phyloP scores from a whole-genome alignment of 2,888 invertebrate genomes.

The Tolmerus cingulatus region DNA sequence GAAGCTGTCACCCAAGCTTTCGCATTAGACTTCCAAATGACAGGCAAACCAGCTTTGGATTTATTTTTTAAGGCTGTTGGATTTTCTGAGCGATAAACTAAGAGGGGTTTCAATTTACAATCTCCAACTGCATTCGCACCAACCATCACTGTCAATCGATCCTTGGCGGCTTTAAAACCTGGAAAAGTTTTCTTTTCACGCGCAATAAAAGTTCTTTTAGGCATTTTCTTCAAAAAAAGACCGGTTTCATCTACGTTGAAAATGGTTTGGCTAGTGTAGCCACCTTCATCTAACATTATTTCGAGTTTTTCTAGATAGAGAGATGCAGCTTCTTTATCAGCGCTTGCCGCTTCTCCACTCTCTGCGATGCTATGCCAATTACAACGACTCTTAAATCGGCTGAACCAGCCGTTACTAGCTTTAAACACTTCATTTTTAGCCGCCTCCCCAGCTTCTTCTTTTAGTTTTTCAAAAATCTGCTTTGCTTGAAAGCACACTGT shows the following conservation, averaged over 20 bases:
- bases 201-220: constrained; percentile 53
- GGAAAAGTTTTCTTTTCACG: constrained; percentile 52
- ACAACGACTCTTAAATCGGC: no score
- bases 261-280: no score
- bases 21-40: constrained; percentile 53
- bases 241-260: constrained; percentile 48
- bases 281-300: no score
- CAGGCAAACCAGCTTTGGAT: constrained; percentile 51
- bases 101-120: constrained; percentile 52
- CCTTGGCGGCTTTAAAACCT: constrained; percentile 52
- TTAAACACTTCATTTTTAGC: no score
- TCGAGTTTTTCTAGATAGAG: no score
- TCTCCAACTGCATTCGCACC: constrained; percentile 54
- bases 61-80: constrained; percentile 52
- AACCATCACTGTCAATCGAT: constrained; percentile 53
- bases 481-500: no score
- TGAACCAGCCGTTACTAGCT: no score
- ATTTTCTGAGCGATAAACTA: constrained; percentile 53
- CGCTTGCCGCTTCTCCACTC: no score
- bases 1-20: constrained; percentile 52
- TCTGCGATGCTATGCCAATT: no score
- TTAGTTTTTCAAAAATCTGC: no score
- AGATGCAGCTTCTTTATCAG: no score
- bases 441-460: no score
- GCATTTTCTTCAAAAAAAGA: constrained; percentile 51